These are phyloP conservation scores for Hestina assimilis DNA, from an alignment of 1,140 invertebrate genomes.

Conservation along the genomic window DNA sequence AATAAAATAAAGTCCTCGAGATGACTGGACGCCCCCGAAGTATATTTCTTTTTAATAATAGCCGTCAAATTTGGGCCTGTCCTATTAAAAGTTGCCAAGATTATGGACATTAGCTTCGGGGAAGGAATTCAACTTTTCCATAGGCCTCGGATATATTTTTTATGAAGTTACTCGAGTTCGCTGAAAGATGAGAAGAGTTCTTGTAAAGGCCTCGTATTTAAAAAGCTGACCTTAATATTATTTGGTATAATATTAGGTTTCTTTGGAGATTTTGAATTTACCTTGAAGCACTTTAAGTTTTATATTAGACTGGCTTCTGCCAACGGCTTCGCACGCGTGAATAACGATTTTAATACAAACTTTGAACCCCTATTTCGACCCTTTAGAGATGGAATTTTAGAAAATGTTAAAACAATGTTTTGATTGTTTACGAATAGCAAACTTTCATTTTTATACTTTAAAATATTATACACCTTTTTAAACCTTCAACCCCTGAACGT, in stretches of 20 bases:
- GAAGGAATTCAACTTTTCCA: constrained; percentile 58
- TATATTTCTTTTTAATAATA: constrained; percentile 66
- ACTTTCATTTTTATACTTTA: too few relatives aligned
- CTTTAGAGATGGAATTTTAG: too few relatives aligned
- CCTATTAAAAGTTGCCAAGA: constrained; percentile 75
- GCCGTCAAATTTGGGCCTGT: constrained; percentile 64
- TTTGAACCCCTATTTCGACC: too few relatives aligned
- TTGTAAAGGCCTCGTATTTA: constrained; percentile 1
- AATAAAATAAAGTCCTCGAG: constrained; percentile 49
- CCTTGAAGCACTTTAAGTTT: constrained; percentile 2
- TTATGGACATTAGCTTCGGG: constrained; percentile 67
- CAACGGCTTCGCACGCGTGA: neutral
- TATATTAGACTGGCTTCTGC: neutral
- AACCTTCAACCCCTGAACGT: too few relatives aligned
- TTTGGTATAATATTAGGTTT: constrained; percentile 4
- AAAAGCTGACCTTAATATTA: neutral
- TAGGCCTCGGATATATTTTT: constrained; percentile 55
- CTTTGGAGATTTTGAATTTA: neutral
- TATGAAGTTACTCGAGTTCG: constrained; percentile 6
- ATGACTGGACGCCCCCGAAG: constrained; percentile 37
- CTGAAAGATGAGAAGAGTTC: constrained; percentile 15
- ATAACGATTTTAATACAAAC: too few relatives aligned
- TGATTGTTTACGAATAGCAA: too few relatives aligned
- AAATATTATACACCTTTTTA: too few relatives aligned
- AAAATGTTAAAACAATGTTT: too few relatives aligned